Percentiles rank a stretch among this genome's conserved stretches.
These are phyloP conservation scores for Seriola dumerili DNA, from an alignment of 2,113 vertebrate species.

Conservation along the genomic window DNA sequence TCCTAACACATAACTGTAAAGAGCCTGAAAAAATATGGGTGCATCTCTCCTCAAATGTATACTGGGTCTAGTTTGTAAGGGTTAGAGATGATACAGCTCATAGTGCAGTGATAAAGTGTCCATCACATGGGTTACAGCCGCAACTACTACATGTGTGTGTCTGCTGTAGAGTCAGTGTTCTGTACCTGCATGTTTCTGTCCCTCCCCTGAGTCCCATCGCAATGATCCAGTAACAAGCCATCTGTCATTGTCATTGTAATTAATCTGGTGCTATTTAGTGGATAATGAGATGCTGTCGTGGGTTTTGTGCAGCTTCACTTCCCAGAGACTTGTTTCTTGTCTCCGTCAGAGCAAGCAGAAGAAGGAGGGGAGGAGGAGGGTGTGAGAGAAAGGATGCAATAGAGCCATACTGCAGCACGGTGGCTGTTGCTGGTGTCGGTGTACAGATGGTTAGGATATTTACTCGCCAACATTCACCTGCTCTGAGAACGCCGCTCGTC, in stretches of 20 bases:
- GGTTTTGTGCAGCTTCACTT: conserved; percentile 77
- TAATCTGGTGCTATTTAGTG: conserved; percentile 86
- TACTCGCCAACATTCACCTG: conserved; percentile 30
- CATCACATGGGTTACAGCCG: conserved; percentile 14
- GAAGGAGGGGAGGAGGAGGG: conserved; percentile 11
- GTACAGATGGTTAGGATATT: conserved; percentile 47
- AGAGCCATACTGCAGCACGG: conserved; percentile 18
- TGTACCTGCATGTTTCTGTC: conserved; percentile 71
- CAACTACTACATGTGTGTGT: conserved; percentile 27
- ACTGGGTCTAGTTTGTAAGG: neutral
- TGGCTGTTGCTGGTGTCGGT: conserved; percentile 24
- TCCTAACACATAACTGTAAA: neutral
- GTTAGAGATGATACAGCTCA: neutral
- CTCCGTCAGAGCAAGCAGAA: conserved; percentile 44
- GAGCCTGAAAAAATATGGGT: neutral
- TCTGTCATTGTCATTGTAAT: conserved; percentile 87
- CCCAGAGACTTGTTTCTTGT: conserved; percentile 69
- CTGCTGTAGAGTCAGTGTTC: conserved; percentile 50
- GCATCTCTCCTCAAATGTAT: neutral
- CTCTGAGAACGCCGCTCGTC: conserved; percentile 24
- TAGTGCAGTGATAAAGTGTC: conserved; percentile 3
- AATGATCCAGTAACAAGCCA: conserved; percentile 83
- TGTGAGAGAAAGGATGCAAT: conserved; percentile 15
- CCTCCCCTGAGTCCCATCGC: conserved; percentile 70
- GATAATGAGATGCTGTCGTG: conserved; percentile 84